Conservation (phyloP, 2,113 vertebrate genomes). For the Natator depressus region DNA sequence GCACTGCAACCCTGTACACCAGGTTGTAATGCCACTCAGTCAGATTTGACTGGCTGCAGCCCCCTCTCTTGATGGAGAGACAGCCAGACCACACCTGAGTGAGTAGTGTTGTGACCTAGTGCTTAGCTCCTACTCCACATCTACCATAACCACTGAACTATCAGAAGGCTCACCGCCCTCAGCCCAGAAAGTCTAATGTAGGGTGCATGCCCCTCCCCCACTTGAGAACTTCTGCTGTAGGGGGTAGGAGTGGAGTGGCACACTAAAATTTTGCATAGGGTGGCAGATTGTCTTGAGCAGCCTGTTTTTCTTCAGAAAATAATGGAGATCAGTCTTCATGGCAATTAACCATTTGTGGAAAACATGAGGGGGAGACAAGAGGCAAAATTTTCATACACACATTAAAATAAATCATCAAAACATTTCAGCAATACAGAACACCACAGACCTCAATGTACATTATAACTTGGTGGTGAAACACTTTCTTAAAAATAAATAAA, state of each 20-base stretch:
- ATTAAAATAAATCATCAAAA: background rate
- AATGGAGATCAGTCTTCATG: background rate
- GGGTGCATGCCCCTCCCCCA: background rate
- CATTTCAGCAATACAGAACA: background rate
- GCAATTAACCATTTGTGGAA: background rate
- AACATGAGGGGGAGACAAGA: background rate
- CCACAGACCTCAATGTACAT: background rate
- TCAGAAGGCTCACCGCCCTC: too few species aligned
- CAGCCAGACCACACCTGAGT: too few species aligned
- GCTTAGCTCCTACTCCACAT: too few species aligned
- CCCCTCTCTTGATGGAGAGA: background rate
- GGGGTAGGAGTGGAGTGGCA: background rate
- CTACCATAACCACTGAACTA: too few species aligned
- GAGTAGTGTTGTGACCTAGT: too few species aligned
- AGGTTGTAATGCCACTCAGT: background rate
- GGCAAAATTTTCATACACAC: background rate
- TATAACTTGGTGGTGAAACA: rapidly evolving
- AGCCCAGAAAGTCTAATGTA: background rate
- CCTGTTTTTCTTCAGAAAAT: background rate
- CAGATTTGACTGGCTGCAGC: background rate
- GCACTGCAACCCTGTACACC: background rate
- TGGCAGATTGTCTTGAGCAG: background rate
- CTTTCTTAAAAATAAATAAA: too few species aligned
- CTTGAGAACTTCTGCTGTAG: background rate
- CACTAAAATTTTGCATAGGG: background rate